These are phyloP conservation scores for Phycodurus eques DNA, from an alignment of 2,113 vertebrate genomes.

Conservation along the genomic window DNA sequence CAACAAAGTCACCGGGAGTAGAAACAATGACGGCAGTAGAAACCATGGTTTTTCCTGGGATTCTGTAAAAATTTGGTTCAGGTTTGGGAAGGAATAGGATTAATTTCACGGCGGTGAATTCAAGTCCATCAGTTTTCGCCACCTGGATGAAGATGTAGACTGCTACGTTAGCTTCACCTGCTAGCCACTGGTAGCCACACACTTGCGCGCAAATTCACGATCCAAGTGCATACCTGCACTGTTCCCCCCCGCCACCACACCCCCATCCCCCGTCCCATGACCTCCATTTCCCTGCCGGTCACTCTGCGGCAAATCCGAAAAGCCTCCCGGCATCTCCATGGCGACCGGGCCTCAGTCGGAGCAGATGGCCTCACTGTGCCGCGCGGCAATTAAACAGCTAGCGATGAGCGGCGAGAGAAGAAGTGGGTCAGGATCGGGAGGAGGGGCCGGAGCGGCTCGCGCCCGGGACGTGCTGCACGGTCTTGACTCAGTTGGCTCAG, in stretches of 20 bases:
- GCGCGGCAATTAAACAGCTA: slow-evolving; percentile 76
- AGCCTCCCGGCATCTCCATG: slow-evolving; percentile 79
- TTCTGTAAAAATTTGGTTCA: no score
- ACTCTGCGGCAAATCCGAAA: slow-evolving; percentile 73
- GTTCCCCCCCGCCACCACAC: slow-evolving; percentile 10
- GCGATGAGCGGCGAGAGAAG: slow-evolving; percentile 50
- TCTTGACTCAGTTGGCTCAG: not conserved
- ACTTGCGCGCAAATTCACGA: not conserved
- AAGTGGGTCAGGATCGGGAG: slow-evolving; percentile 65
- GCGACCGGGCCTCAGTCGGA: slow-evolving; percentile 70
- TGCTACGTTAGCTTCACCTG: not conserved
- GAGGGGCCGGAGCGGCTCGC: slow-evolving; percentile 35
- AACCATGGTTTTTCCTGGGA: no score
- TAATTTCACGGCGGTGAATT: no score
- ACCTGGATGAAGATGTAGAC: not conserved
- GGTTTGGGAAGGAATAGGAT: no score
- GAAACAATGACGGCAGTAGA: no score
- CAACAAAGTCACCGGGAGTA: no score
- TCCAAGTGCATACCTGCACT: not conserved
- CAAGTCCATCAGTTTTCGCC: no score
- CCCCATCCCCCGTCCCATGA: slow-evolving; percentile 59
- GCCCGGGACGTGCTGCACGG: not conserved
- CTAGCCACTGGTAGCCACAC: not conserved
- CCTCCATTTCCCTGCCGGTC: slow-evolving; percentile 69
- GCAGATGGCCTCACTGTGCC: slow-evolving; percentile 79